Evolutionary conservation across 92 coral and sea anemone species (phyloP).

Genomic region (Paragorgia papillata): DNA sequence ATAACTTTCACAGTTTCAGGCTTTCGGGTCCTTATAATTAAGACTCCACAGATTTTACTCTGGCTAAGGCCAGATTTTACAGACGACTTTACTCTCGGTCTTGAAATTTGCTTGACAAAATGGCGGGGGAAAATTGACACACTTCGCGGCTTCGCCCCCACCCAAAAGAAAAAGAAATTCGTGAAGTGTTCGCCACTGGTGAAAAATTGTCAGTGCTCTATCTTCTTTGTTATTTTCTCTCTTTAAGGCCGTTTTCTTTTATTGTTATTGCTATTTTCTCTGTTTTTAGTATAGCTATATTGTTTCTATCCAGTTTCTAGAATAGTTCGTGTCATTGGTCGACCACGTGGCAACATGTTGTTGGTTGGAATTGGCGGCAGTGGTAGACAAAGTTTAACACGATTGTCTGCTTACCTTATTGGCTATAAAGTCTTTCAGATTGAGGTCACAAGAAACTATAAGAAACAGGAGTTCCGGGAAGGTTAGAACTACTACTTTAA

Average conservation of each 20-base stretch:
- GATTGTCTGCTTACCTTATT: constrained; percentile 89
- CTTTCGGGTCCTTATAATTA: no score
- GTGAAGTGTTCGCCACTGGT: no score
- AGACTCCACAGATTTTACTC: no score
- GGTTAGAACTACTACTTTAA: constrained; percentile 52
- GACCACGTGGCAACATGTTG: constrained; percentile 99
- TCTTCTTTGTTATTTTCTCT: no score
- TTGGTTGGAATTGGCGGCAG: constrained; percentile 98
- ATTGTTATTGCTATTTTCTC: not conserved
- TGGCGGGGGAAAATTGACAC: no score
- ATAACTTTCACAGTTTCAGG: no score
- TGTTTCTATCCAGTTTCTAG: constrained; percentile 69
- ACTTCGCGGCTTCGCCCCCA: no score
- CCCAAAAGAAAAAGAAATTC: no score
- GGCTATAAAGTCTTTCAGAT: constrained; percentile 98
- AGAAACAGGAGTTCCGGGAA: constrained; percentile 91
- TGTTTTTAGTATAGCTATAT: not conserved
- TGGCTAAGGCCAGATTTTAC: no score
- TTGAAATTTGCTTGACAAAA: no score
- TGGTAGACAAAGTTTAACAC: constrained; percentile 93
- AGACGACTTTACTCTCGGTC: no score
- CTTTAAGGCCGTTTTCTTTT: not conserved
- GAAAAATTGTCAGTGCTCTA: no score
- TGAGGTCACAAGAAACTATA: constrained; percentile 98
- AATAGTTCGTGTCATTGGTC: constrained; percentile 94